Percentiles rank a stretch among this genome's conserved stretches.
phyloP scores from a whole-genome alignment of 2,113 vertebrate genomes.

The Aix galericulata region DNA sequence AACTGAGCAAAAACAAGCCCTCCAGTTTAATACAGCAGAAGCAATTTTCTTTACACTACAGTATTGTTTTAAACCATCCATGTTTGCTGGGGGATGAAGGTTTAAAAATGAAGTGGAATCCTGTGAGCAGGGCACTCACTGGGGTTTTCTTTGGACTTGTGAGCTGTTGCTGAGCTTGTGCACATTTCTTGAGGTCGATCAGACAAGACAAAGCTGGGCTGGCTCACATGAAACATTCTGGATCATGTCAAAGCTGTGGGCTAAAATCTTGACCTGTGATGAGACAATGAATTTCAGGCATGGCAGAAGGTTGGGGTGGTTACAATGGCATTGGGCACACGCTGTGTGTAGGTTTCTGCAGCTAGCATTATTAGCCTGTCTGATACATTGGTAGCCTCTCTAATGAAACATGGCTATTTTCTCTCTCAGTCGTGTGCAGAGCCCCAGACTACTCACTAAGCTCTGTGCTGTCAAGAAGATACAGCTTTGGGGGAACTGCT shows the following conservation, averaged over 20 bases:
- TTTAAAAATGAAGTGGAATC: neutral
- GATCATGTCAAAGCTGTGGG: neutral
- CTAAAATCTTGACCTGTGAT: neutral
- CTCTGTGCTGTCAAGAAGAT: neutral
- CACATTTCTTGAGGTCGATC: neutral
- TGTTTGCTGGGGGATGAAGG: neutral
- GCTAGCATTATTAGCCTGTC: neutral
- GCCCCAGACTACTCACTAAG: neutral
- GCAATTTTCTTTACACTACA: neutral
- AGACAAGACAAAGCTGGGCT: neutral
- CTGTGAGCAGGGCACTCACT: neutral
- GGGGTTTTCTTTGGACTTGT: neutral
- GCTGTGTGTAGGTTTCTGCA: neutral
- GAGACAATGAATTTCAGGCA: neutral
- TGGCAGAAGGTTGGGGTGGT: neutral
- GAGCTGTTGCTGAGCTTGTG: neutral
- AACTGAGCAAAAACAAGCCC: conserved; percentile 16
- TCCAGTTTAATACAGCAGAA: neutral
- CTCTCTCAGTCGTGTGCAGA: neutral
- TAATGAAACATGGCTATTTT: neutral
- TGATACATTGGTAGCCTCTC: neutral
- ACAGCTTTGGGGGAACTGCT: neutral
- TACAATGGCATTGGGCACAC: neutral
- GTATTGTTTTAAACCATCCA: neutral
- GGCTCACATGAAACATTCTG: neutral